Base-by-base conservation (phyloP, 2,113 vertebrate genomes). In the Xenus cinereus region DNA sequence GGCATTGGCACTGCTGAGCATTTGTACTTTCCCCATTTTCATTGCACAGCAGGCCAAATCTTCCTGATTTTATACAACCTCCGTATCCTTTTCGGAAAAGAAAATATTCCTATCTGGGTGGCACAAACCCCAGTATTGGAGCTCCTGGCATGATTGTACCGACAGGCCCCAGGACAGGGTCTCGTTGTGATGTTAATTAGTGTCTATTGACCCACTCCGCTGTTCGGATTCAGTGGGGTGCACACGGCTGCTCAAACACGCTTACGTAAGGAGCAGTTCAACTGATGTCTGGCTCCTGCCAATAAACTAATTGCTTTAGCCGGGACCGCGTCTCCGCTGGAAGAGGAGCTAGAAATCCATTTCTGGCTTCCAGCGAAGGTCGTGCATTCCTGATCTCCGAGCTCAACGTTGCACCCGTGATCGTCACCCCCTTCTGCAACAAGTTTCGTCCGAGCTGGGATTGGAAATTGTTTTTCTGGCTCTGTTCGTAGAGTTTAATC, bases 101-200 rank as follows among this genome's bases (percentile, higher is more conserved):
- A 50, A 51, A 15, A 11, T 6, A 3, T 21, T 39, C 2, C 5
- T 39, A 79, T 60, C 16, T 16, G 20, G 67, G 43, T 2, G 3
- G 48, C 0, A 1, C 50, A 87, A 71, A n/a, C 18, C 24, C 45
- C 33, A 28, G 35, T 1, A 0, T 2, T 9, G 21, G 50, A 60
- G 66, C 41, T 90, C 35, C 64, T 51, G 81, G 71, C 54, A 0
- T 5, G 51, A 33, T 17, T 54, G 56, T 9, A 12, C 7, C 3
- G 3, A 41, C 56, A 67, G 80, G 80, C 48, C 73, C 41, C 23
- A 22, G 56, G 48, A 74, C 88, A 85, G 71, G 67, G 41, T 32
- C 78, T 77, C 5, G 1, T 91, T 94, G 71, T 96, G 95, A 85
- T 93, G 86, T 84, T 96, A 96, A 97, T 97, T 91, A 77, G 57